Evolutionary conservation across 2,888 invertebrate genomes (phyloP), one percentile per base, ranked within the genome.

Genomic region (Habroteleia sp.): DNA sequence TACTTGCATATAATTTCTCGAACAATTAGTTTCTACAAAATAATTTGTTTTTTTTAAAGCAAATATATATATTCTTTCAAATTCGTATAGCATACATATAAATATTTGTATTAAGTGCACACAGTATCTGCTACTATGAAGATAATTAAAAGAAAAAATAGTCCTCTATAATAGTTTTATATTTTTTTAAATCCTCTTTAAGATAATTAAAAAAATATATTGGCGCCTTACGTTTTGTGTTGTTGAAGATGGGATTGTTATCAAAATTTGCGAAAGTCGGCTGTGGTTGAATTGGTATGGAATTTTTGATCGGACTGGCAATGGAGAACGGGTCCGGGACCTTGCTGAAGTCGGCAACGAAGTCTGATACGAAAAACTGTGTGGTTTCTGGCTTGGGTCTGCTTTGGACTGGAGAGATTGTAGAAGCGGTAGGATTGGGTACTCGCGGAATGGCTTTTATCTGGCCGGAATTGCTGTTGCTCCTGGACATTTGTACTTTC

Each of bases 181-280:
- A n/a, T n/a, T n/a, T n/a, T n/a, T n/a, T n/a, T n/a, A n/a, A n/a
- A n/a, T n/a, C n/a, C n/a, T n/a, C n/a, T n/a, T n/a, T n/a, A n/a
- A n/a, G n/a, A n/a, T n/a, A n/a, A n/a, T n/a, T n/a, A n/a, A n/a
- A n/a, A n/a, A n/a, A n/a, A n/a, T n/a, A n/a, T n/a, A n/a, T n/a
- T n/a, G n/a, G n/a, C n/a, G n/a, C n/a, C 17, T 72, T 65, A 72
- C 80, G 74, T 79, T 72, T 77, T 1, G 81, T 75, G 20, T 91
- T 90, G 87, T 91, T 91, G 83, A 93, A 93, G 78, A 92, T 91
- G 74, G 93, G 92, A 84, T 93, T 93, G 88, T 93, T 93, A 82
- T 94, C 94, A 83, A 94, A 94, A 88, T 94, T 92, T 56, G 94
- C 93, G 87, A 94, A 93, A 74, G 91, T 91, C 79, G 90, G 90